phyloP scores from a whole-genome alignment of 1,140 invertebrate genomes.

The Stegodyphus dumicola region DNA sequence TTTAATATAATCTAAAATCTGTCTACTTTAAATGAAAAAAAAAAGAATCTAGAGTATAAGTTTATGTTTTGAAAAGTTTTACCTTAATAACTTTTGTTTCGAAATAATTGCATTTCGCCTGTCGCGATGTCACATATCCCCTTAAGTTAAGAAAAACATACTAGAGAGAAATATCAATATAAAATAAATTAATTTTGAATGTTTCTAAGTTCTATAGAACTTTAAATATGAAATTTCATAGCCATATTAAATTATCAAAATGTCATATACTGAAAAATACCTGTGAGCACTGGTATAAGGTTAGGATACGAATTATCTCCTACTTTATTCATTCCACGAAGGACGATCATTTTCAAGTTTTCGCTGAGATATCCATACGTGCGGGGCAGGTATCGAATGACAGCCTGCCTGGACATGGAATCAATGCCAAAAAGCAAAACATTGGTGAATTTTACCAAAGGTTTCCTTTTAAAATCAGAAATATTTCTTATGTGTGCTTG shows the following conservation, averaged over 20 bases:
- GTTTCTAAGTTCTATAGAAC: too few relatives aligned
- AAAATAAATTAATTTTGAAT: neutral
- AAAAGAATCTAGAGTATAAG: too few relatives aligned
- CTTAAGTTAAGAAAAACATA: neutral
- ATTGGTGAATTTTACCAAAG: conserved; percentile 72
- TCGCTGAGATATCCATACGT: conserved; percentile 82
- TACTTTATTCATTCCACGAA: conserved; percentile 90
- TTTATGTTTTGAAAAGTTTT: too few relatives aligned
- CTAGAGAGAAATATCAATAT: neutral
- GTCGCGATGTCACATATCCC: too few relatives aligned
- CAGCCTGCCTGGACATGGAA: conserved; percentile 87
- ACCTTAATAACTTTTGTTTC: too few relatives aligned
- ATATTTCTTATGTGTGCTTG: neutral
- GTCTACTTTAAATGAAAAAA: too few relatives aligned
- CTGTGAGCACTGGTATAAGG: conserved; percentile 88
- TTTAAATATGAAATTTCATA: neutral
- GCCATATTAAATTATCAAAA: too few relatives aligned
- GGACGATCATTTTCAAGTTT: conserved; percentile 75
- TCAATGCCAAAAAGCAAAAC: conserved; percentile 92
- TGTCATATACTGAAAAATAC: conserved; percentile 55
- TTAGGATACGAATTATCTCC: conserved; percentile 95
- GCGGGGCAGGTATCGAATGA: conserved; percentile 86
- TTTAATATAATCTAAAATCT: too few relatives aligned
- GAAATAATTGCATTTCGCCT: too few relatives aligned
- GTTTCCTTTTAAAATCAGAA: too few relatives aligned